Conservation (phyloP, 2,888 invertebrate species). For the Lapara coniferarum region DNA sequence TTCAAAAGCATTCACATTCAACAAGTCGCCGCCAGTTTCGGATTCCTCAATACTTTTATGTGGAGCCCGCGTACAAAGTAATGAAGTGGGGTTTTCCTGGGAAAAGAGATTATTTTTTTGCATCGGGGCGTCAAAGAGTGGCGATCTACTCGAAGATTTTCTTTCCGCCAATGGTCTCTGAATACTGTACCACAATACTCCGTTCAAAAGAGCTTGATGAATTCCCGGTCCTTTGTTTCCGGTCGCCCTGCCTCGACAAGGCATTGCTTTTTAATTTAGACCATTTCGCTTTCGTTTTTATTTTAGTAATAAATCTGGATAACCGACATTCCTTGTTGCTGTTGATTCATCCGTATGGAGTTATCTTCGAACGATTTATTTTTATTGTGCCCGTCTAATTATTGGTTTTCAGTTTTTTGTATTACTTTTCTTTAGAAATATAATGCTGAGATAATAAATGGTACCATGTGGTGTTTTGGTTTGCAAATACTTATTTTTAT, state of each 20-base stretch:
- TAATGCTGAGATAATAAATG: not conserved
- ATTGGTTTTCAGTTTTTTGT: conserved; percentile 12
- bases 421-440: conserved; percentile 4
- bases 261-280: conserved; percentile 82
- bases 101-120: conserved; percentile 71
- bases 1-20: conserved; percentile 69
- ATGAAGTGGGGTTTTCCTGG: conserved; percentile 68
- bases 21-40: conserved; percentile 67
- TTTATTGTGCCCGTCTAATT: conserved; percentile 19
- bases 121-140: conserved; percentile 76
- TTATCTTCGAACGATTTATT: conserved; percentile 30
- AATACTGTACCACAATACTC: conserved; percentile 73
- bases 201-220: conserved; percentile 83
- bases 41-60: conserved; percentile 66
- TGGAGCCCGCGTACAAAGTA: conserved; percentile 62
- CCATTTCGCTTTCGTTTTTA: conserved; percentile 75
- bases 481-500: not conserved
- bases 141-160: conserved; percentile 76
- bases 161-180: conserved; percentile 74
- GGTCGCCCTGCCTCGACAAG: conserved; percentile 75
- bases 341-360: conserved; percentile 39
- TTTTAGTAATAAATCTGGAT: conserved; percentile 74
- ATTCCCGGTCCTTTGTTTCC: conserved; percentile 80
- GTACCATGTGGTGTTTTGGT: not conserved
- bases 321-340: conserved; percentile 51